Evolutionary conservation across 2,888 invertebrate species (phyloP), one percentile per base, ranked within the genome.

Genomic region (Petrolisthes cinctipes): DNA sequence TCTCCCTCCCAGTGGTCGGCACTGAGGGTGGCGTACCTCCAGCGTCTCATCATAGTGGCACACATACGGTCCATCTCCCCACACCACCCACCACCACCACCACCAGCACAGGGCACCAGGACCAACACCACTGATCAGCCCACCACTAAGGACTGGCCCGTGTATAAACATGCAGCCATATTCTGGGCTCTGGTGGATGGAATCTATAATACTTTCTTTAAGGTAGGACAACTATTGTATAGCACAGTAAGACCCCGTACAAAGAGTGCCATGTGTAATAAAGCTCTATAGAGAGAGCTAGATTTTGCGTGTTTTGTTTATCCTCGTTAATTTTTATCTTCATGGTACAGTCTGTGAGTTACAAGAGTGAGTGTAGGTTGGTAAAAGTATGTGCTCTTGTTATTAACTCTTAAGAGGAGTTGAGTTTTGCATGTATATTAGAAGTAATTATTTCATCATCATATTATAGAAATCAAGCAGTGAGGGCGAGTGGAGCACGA

Each of bases 171-270:
- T 20, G 96, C 96, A 93, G 94, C 98, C 75, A 94, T 98, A 92
- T 96, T 97, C 93, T 96, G 97, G 92, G 96, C 96, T 6, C 94
- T 99, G 89, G 94, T 98, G 73, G 96, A 98, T 93, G 95, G 95
- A 91, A 95, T 98, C 73, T 98, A 97, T 92, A 95, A 94, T 85
- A 95, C 95, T 92, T 95, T 98, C 93, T 98, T 98, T 93, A 97
- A 97, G 95, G 96, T 97, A 91, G 4, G 71, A 81, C 5, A 17
- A 14, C 0, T 57, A 20, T 78, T 17, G 9, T 54, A 37, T 76
- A 61, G 51, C 6, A 17, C 20, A 73, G 20, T 57, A 73, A 14
- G 9, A 53, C 14, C 56, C 37, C 2, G 37, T 37, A 37, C 37
- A 37, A 37, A 37, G 37, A 37, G 3, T 37, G 53, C 51, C 23